Evolutionary conservation across 2,797 vertebrate species (phyloP).

Genomic region (Pygocentrus nattereri): DNA sequence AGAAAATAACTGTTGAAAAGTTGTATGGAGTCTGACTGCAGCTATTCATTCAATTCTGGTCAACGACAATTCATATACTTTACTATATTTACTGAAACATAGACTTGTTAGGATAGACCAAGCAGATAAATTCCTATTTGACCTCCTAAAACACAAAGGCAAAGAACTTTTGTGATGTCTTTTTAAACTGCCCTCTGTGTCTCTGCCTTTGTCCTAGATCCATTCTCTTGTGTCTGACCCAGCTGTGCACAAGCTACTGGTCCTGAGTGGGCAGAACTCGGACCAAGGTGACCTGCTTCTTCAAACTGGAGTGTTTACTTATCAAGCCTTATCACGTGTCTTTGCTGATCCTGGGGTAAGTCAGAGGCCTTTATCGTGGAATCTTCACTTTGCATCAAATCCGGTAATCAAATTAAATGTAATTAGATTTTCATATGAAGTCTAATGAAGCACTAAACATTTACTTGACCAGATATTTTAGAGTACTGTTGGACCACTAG

Average conservation of each 20-base stretch:
- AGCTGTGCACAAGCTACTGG: conserved; percentile 91
- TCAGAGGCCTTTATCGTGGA: conserved; percentile 24
- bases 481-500: background rate
- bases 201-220: conserved; percentile 80
- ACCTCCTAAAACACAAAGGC: background rate
- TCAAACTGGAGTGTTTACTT: conserved; percentile 90
- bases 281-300: conserved; percentile 94
- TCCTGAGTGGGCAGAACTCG: conserved; percentile 92
- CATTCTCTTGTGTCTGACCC: conserved; percentile 88
- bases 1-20: background rate
- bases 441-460: background rate
- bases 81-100: conserved; percentile 11
- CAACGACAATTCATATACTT: conserved; percentile 7
- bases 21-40: conserved; percentile 2
- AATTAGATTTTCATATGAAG: background rate
- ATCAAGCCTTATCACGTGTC: conserved; percentile 85
- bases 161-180: background rate
- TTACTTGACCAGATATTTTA: background rate
- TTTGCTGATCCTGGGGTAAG: conserved; percentile 89
- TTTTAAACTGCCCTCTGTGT: conserved; percentile 48
- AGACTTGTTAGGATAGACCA: conserved; percentile 8
- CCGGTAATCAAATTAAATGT: background rate
- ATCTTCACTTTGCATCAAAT: background rate
- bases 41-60: background rate
- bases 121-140: background rate